phyloP scores from a whole-genome alignment of 2,888 invertebrate genomes.

The Tachina fera region DNA sequence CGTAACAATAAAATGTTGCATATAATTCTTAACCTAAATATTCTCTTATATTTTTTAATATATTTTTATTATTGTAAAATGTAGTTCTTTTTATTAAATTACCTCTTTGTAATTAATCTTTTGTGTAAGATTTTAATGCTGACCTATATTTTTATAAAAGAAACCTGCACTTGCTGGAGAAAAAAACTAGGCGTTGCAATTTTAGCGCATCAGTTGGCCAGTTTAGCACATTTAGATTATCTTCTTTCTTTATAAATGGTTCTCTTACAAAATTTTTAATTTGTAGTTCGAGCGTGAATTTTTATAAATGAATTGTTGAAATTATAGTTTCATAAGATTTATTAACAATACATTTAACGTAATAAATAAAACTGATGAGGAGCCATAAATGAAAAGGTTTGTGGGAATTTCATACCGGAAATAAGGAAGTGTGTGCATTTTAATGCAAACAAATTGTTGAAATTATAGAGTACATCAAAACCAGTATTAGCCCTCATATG shows the following conservation, averaged over 20 bases:
- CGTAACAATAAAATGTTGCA: constrained; percentile 58
- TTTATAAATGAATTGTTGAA: constrained; percentile 43
- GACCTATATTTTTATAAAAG: constrained; percentile 59
- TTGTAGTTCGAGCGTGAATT: constrained; percentile 72
- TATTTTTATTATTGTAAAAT: constrained; percentile 7
- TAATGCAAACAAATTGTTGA: not conserved
- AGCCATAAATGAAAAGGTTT: constrained; percentile 35
- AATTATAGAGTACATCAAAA: not conserved
- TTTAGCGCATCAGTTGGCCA: constrained; percentile 70
- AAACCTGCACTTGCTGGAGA: constrained; percentile 22
- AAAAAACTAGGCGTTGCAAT: constrained; percentile 53
- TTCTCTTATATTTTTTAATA: constrained; percentile 52
- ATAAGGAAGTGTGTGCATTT: not conserved
- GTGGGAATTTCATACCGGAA: constrained; percentile 51
- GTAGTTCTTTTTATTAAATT: constrained; percentile 29
- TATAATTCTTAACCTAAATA: constrained; percentile 38
- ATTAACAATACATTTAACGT: not conserved
- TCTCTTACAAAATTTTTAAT: constrained; percentile 45
- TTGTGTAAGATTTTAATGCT: constrained; percentile 54
- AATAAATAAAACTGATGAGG: not conserved
- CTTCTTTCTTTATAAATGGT: not conserved
- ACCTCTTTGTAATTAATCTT: constrained; percentile 65
- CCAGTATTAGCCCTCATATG: too few relatives aligned
- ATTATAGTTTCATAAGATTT: not conserved
- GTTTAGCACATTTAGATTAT: constrained; percentile 40